These are phyloP conservation scores for Nomada flava DNA, from an alignment of 2,888 invertebrate genomes.

Conservation along the genomic window DNA sequence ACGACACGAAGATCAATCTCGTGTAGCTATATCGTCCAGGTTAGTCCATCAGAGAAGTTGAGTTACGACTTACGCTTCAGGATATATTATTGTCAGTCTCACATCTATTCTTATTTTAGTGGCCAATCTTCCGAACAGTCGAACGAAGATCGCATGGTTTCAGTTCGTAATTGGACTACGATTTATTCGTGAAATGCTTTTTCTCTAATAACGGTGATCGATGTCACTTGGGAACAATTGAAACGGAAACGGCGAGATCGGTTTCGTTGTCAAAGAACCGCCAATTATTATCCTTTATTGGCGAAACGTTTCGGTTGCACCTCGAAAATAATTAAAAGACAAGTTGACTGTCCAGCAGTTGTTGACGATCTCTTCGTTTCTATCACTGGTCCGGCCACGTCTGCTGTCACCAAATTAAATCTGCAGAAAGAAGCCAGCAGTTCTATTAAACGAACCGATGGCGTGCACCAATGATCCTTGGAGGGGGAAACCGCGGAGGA, in stretches of 20 bases:
- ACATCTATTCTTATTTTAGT: neutral
- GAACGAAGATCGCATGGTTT: conserved; percentile 1
- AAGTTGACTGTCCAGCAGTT: neutral
- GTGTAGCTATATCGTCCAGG: neutral
- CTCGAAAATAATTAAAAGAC: neutral
- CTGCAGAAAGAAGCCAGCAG: conserved; percentile 40
- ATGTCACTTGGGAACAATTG: neutral
- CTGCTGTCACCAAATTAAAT: conserved; percentile 48
- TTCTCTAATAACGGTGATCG: neutral
- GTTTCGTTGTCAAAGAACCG: neutral
- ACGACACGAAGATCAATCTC: conserved; percentile 12
- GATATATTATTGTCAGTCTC: neutral
- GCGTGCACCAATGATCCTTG: conserved; percentile 33
- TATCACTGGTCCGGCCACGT: conserved; percentile 38
- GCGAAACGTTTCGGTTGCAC: too few relatives aligned
- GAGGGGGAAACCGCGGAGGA: conserved; percentile 50
- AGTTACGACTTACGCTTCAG: neutral
- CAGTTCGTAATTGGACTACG: neutral
- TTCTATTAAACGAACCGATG: conserved; percentile 57
- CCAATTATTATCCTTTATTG: neutral
- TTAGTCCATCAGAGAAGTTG: conserved; percentile 40
- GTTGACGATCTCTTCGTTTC: conserved; percentile 17
- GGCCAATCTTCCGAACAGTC: neutral
- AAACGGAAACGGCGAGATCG: neutral
- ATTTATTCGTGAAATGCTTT: neutral